Base-by-base conservation (phyloP, 2,113 vertebrate species). In the Scomber scombrus region DNA sequence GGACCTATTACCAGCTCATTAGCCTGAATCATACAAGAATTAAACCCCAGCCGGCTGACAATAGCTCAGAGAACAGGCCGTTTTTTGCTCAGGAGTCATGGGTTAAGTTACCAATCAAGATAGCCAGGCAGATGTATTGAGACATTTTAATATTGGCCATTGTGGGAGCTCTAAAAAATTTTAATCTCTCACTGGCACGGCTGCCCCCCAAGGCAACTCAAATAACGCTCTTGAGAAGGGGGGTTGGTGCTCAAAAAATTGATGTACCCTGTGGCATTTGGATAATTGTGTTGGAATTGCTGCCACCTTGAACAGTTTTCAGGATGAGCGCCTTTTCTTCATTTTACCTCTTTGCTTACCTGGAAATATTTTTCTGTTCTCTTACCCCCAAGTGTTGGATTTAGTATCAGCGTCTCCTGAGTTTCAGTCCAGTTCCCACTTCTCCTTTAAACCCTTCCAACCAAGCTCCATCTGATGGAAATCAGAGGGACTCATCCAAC, bases 21-120 rank as follows among this genome's bases (percentile, higher is more conserved):
- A 98, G 97, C 95, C 95, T 94, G 96, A 97, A 97, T 98, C 96
- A 98, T 96, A 96, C 95, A 94, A 93, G 96, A 97, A 99, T 98
- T 98, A 98, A 95, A 97, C 97, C 96, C 95, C 95, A 95, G 95
- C 95, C 94, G 89, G 93, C 95, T 94, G 96, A 97, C 96, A 97
- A 96, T 97, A 94, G 95, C 95, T 95, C 93, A 91, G 95, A 96
- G 96, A 97, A 96, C 90, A 83, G 96, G 91, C 89, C 57, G 92
- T 15, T 71, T 56, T 95, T 96, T 95, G 95, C 97, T 95, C 95
- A 93, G 95, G 96, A 98, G 97, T 98, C 97, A 98, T 96, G 97
- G 98, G 98, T 99, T 98, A 98, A 97, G 97, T 97, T 97, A 97
- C 96, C 97, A 97, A 98, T 98, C 98, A 98, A 97, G 97, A 96